These are phyloP conservation scores for Cyanoramphus novaezelandiae DNA, from an alignment of 2,113 vertebrate genomes.

Conservation along the genomic window DNA sequence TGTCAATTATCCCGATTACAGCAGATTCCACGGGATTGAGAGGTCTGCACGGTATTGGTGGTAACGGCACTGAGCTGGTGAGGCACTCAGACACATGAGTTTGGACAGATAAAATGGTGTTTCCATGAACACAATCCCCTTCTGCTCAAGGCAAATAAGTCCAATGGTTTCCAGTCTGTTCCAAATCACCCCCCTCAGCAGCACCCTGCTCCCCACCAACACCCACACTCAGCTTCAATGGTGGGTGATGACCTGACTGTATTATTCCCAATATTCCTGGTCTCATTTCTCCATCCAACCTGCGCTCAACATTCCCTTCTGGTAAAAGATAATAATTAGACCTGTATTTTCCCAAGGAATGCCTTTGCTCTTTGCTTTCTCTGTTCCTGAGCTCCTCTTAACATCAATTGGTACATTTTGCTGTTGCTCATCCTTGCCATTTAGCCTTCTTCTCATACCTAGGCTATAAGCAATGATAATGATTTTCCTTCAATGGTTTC, in stretches of 20 bases:
- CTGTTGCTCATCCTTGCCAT: not conserved
- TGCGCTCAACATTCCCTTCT: not conserved
- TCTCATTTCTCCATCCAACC: not conserved
- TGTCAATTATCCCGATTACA: fast-evolving
- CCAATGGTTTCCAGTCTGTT: not conserved
- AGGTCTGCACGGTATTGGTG: fast-evolving
- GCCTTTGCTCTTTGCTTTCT: not conserved
- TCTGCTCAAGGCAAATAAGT: not conserved
- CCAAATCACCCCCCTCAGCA: not conserved
- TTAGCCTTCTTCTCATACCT: not conserved
- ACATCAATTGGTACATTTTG: not conserved
- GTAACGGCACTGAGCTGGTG: not conserved
- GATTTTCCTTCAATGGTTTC: not conserved
- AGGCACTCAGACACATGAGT: not conserved
- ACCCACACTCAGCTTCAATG: too few species aligned
- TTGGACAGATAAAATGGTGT: not conserved
- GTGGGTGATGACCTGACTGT: not conserved
- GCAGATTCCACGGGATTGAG: not conserved
- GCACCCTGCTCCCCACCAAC: fast-evolving
- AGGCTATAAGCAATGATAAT: not conserved
- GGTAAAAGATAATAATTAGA: not conserved
- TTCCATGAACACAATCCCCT: not conserved
- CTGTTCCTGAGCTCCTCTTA: not conserved
- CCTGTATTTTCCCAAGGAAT: not conserved
- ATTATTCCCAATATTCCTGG: not conserved